phyloP scores from a whole-genome alignment of 2,113 vertebrate species.

The Silurus glanis region DNA sequence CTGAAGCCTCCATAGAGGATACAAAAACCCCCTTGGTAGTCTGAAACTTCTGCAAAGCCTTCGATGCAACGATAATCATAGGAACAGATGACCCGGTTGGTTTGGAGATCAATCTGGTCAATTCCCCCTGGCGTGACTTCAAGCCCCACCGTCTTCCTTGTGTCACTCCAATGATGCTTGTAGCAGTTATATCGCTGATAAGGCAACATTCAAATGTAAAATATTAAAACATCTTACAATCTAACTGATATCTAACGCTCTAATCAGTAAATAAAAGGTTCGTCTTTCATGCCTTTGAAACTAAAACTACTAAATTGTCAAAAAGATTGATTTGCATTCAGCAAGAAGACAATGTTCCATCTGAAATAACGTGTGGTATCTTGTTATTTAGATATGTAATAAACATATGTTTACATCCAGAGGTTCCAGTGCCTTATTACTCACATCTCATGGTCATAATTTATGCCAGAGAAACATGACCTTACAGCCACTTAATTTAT shows the following conservation, averaged over 20 bases:
- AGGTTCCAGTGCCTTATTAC: not conserved
- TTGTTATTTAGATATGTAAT: slow-evolving; percentile 2
- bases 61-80: slow-evolving; percentile 98
- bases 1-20: slow-evolving; percentile 95
- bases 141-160: slow-evolving; percentile 82
- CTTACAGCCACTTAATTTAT: not conserved
- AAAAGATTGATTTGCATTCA: not conserved
- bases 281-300: not conserved
- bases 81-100: slow-evolving; percentile 91
- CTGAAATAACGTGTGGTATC: not conserved
- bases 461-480: not conserved
- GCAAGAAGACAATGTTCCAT: not conserved
- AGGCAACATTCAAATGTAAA: not conserved
- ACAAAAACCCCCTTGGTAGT: slow-evolving; percentile 96
- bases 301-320: not conserved
- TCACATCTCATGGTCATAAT: not conserved
- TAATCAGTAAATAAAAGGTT: not conserved
- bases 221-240: not conserved
- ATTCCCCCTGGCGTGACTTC: slow-evolving; percentile 97
- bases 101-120: slow-evolving; percentile 93
- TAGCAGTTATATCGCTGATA: slow-evolving; percentile 91
- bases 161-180: slow-evolving; percentile 98
- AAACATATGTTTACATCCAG: too few species aligned
- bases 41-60: slow-evolving; percentile 90
- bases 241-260: not conserved